phyloP scores from a whole-genome alignment of 2,113 vertebrate species.

The Alectura lathami region DNA sequence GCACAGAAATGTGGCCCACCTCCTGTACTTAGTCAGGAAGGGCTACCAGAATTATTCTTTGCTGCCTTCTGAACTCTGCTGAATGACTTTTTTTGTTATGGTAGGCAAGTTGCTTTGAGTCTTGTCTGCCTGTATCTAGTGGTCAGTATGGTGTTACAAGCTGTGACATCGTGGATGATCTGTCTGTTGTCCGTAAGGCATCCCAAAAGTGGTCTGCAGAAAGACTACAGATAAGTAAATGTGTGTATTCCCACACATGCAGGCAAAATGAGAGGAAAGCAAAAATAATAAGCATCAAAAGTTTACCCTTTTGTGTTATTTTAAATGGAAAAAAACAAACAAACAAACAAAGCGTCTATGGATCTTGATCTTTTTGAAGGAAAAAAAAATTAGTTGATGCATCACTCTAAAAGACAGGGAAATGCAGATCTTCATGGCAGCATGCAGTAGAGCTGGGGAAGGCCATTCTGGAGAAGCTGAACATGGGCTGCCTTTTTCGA shows the following conservation, averaged over 20 bases:
- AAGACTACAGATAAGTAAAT: background rate
- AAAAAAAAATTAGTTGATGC: background rate
- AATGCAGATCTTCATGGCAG: background rate
- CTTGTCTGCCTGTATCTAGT: background rate
- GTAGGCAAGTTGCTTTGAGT: background rate
- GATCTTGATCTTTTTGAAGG: background rate
- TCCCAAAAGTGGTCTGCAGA: background rate
- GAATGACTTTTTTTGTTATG: background rate
- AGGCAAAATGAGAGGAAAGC: background rate
- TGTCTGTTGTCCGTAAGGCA: background rate
- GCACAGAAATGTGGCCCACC: background rate
- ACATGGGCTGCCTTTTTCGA: background rate
- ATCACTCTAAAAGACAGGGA: background rate
- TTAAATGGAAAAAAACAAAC: background rate
- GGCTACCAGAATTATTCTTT: background rate
- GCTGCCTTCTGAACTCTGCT: background rate
- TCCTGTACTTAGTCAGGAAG: background rate
- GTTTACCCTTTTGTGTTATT: background rate
- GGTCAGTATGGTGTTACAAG: background rate
- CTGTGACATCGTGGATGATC: rapidly evolving
- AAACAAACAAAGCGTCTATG: rapidly evolving
- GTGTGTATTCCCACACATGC: background rate
- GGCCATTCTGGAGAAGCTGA: background rate
- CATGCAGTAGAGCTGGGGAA: background rate
- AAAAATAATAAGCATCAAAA: background rate